phyloP scores from a whole-genome alignment of 2,797 vertebrate species.

The Mormyrus proboscirostris region DNA sequence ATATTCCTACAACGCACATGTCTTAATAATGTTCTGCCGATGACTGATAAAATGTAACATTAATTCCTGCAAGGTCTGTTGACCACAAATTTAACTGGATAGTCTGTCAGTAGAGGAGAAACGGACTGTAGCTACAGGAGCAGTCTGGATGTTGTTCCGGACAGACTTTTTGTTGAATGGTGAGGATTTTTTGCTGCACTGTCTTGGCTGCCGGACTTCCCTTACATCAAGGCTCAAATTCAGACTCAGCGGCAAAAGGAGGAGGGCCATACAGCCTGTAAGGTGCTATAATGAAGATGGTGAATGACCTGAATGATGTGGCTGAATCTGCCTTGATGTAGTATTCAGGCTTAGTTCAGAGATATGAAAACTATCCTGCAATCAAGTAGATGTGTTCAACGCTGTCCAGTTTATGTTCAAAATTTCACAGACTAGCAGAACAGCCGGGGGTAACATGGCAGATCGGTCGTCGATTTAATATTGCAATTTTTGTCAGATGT shows the following conservation, averaged over 20 bases:
- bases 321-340: neutral
- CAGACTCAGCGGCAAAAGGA: neutral
- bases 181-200: neutral
- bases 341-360: neutral
- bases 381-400: neutral
- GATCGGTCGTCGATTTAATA: neutral
- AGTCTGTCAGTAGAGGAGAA: neutral
- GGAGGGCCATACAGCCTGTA: neutral
- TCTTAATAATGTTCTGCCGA: neutral
- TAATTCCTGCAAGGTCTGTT: neutral
- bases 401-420: neutral
- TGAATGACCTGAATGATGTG: neutral
- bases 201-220: neutral
- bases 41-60: neutral
- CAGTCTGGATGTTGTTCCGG: neutral
- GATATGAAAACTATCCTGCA: neutral
- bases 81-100: neutral
- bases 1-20: neutral
- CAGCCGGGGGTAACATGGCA: neutral
- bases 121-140: neutral
- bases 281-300: neutral
- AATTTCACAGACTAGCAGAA: neutral
- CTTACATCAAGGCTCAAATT: neutral
- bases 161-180: neutral
- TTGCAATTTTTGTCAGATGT: neutral